phyloP scores from a whole-genome alignment of 2,888 invertebrate genomes.

The Heliconius cydno region DNA sequence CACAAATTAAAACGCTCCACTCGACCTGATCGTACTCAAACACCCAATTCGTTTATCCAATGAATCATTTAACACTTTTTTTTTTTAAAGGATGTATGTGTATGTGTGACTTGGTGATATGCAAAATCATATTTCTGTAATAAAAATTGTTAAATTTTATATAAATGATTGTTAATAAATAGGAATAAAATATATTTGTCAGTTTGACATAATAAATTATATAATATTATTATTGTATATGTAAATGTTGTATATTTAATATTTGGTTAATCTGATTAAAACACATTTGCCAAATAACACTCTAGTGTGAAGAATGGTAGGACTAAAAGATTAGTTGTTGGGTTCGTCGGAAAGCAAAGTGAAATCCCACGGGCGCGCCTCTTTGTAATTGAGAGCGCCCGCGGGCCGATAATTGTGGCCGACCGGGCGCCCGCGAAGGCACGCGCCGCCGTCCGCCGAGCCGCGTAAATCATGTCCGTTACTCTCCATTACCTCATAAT shows the following conservation, averaged over 20 bases:
- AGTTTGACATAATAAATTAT: no score
- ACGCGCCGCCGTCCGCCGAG: slow-evolving; percentile 55
- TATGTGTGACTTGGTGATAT: no score
- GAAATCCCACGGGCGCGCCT: slow-evolving; percentile 79
- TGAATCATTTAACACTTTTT: slow-evolving; percentile 60
- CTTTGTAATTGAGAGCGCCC: slow-evolving; percentile 83
- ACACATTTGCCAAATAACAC: slow-evolving; percentile 44
- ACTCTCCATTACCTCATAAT: slow-evolving; percentile 82
- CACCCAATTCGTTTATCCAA: slow-evolving; percentile 70
- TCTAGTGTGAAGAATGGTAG: slow-evolving; percentile 62
- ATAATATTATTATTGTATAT: neutral
- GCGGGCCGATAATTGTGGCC: slow-evolving; percentile 82
- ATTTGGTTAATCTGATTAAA: slow-evolving; percentile 13
- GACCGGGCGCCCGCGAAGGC: slow-evolving; percentile 63
- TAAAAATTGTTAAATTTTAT: neutral
- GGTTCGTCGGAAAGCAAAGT: slow-evolving; percentile 68
- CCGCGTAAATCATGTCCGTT: slow-evolving; percentile 81
- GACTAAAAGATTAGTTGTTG: slow-evolving; percentile 75
- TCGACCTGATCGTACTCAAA: slow-evolving; percentile 73
- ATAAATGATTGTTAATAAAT: neutral
- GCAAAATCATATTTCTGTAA: neutral
- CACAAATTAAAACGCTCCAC: slow-evolving; percentile 82
- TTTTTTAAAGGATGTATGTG: slow-evolving; percentile 15
- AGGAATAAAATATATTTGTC: neutral
- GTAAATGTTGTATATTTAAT: neutral